These are phyloP conservation scores for Ifrita kowaldi DNA, from an alignment of 2,113 vertebrate species.

Conservation along the genomic window DNA sequence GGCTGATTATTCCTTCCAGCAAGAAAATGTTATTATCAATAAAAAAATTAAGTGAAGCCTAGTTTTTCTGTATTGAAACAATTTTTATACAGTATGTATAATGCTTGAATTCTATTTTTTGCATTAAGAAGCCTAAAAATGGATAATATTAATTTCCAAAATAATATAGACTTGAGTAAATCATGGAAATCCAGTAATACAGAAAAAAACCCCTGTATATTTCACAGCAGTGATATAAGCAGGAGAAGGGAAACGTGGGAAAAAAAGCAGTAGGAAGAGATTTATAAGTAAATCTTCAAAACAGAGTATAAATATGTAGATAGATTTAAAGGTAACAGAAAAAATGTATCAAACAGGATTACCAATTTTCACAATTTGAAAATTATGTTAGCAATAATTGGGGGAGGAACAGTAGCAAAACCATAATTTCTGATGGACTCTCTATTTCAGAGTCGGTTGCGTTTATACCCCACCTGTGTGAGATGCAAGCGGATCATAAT, in stretches of 20 bases:
- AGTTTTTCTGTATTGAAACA: constrained; percentile 4
- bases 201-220: neutral
- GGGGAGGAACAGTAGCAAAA: neutral
- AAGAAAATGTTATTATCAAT: constrained; percentile 54
- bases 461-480: neutral
- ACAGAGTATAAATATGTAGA: neutral
- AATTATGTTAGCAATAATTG: neutral
- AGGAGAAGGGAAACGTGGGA: neutral
- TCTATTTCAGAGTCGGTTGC: neutral
- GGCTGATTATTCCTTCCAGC: constrained; percentile 59
- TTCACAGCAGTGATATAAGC: neutral
- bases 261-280: neutral
- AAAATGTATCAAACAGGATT: neutral
- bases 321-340: neutral
- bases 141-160: constrained; percentile 11
- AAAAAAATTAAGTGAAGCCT: constrained; percentile 33
- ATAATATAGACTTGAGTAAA: neutral
- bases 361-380: neutral
- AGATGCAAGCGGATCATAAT: neutral
- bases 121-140: neutral
- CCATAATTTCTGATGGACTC: neutral
- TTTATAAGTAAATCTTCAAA: neutral
- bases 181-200: neutral
- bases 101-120: neutral
- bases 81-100: neutral